phyloP scores from a whole-genome alignment of 2,113 vertebrate species.

The Macroglossus sobrinus region DNA sequence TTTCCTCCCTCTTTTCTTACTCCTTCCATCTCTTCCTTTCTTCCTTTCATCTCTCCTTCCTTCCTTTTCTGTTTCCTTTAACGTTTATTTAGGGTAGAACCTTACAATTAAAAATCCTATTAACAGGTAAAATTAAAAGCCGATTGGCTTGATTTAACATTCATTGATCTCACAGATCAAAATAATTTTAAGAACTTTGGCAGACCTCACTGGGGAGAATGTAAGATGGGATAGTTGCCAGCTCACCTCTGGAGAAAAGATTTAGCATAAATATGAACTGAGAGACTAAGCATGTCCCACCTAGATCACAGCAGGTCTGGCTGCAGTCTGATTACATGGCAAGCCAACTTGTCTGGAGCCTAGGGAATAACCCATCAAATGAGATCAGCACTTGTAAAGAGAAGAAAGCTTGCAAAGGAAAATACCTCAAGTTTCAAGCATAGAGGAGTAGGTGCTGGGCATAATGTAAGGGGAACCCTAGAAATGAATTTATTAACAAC shows the following conservation, averaged over 20 bases:
- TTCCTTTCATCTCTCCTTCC: background rate
- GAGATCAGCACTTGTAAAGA: background rate
- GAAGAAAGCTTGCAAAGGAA: conserved; percentile 8
- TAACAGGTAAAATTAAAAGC: conserved; percentile 10
- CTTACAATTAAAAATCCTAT: background rate
- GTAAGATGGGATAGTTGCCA: background rate
- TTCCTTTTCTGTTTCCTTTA: background rate
- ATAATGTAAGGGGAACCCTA: background rate
- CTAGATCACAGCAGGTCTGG: conserved; percentile 32
- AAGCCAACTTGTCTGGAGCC: background rate
- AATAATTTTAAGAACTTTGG: conserved; percentile 56
- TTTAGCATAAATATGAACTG: conserved; percentile 46
- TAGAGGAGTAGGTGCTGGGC: background rate
- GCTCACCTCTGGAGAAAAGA: conserved; percentile 34
- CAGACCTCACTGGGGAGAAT: conserved; percentile 16
- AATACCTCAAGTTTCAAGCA: background rate
- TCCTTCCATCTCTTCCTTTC: background rate
- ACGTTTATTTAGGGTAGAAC: background rate
- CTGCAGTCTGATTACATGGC: conserved; percentile 12
- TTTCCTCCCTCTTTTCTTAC: too few relatives aligned
- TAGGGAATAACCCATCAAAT: background rate
- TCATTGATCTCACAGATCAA: background rate
- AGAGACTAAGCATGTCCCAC: background rate
- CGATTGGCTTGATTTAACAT: background rate
- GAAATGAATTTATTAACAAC: conserved; percentile 3